Evolutionary conservation across 2,888 invertebrate species (phyloP).

Genomic region (Capitulum mitella): DNA sequence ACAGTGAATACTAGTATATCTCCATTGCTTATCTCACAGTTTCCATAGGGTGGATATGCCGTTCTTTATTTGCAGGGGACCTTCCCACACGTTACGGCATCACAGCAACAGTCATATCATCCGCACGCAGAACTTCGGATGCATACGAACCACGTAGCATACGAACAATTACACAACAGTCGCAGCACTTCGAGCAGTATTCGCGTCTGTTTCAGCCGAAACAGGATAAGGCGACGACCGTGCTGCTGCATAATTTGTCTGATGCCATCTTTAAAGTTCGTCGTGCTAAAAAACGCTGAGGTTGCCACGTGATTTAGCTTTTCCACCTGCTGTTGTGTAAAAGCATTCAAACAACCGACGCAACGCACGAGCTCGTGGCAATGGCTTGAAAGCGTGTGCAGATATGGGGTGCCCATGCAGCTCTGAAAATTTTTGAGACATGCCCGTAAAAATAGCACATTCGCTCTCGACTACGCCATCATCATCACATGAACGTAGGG

Average conservation of each 20-base stretch:
- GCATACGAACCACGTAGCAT: too few relatives aligned
- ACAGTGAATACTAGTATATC: too few relatives aligned
- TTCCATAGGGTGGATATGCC: too few relatives aligned
- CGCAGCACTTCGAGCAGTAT: too few relatives aligned
- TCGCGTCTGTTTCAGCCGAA: too few relatives aligned
- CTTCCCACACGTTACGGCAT: too few relatives aligned
- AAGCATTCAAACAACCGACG: neutral
- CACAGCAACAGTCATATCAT: too few relatives aligned
- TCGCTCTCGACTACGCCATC: neutral
- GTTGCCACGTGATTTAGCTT: neutral
- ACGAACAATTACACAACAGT: too few relatives aligned
- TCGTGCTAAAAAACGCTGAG: neutral
- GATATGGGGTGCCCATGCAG: neutral
- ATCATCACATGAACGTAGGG: neutral
- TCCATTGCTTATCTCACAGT: too few relatives aligned
- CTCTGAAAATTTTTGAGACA: neutral
- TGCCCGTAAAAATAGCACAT: neutral
- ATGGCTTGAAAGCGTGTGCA: neutral
- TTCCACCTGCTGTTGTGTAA: neutral
- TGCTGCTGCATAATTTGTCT: neutral
- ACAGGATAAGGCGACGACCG: too few relatives aligned
- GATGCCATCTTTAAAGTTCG: neutral
- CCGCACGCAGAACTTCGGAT: too few relatives aligned
- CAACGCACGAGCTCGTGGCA: neutral
- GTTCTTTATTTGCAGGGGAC: too few relatives aligned